Conservation (phyloP, 1,140 invertebrate species). For the Centruroides sculpturatus region DNA sequence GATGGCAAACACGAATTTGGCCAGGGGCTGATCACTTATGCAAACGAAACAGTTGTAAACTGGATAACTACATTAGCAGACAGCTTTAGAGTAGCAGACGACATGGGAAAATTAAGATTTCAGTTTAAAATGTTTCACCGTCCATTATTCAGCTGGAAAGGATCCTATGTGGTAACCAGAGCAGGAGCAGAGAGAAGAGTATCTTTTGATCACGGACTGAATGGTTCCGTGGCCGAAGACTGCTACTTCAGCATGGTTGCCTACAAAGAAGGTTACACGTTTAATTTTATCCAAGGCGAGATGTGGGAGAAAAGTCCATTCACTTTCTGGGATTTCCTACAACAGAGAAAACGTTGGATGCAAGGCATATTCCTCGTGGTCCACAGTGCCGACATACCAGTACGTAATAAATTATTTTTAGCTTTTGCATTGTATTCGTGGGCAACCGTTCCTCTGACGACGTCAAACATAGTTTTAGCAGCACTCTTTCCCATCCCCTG, state of each 20-base stretch:
- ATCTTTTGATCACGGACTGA: slow-evolving; percentile 37
- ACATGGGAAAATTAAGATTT: slow-evolving; percentile 88
- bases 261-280: slow-evolving; percentile 27
- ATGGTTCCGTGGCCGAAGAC: slow-evolving; percentile 40
- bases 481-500: slow-evolving; percentile 74
- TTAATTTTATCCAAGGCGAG: slow-evolving; percentile 37
- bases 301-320: slow-evolving; percentile 70
- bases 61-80: slow-evolving; percentile 95
- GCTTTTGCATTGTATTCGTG: slow-evolving; percentile 86
- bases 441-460: slow-evolving; percentile 83
- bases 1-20: slow-evolving; percentile 93
- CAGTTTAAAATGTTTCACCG: slow-evolving; percentile 89
- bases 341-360: slow-evolving; percentile 91
- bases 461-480: slow-evolving; percentile 72
- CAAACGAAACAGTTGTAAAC: slow-evolving; percentile 87
- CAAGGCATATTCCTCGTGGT: slow-evolving; percentile 83
- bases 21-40: slow-evolving; percentile 95
- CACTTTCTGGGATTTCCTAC: slow-evolving; percentile 82
- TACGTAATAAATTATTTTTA: slow-evolving; percentile 65
- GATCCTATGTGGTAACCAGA: slow-evolving; percentile 33
- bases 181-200: slow-evolving; percentile 33
- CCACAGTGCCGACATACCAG: slow-evolving; percentile 70
- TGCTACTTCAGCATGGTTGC: slow-evolving; percentile 40
- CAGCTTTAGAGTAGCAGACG: slow-evolving; percentile 88
- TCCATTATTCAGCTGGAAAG: slow-evolving; percentile 95